Conservation (phyloP, 2,113 vertebrate species). For the Bungarus multicinctus region DNA sequence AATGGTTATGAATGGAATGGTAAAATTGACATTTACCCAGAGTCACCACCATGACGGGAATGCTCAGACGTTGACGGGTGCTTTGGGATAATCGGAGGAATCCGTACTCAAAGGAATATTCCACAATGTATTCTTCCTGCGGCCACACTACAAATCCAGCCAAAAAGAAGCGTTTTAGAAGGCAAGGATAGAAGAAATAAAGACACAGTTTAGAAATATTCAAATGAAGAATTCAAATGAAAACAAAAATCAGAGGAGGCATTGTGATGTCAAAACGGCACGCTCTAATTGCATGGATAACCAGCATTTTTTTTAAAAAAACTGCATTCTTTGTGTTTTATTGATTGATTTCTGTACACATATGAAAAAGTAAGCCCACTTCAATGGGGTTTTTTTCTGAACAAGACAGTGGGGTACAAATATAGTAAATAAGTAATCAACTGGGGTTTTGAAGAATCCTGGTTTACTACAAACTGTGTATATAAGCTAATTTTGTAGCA, state of each 20-base stretch:
- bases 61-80: conserved; percentile 91
- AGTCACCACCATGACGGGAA: conserved; percentile 97
- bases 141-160: conserved; percentile 81
- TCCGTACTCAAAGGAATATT: conserved; percentile 94
- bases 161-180: background rate
- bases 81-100: conserved; percentile 94
- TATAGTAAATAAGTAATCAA: background rate
- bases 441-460: background rate
- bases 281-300: background rate
- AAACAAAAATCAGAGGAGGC: background rate
- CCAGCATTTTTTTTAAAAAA: background rate
- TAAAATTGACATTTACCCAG: conserved; percentile 74
- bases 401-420: background rate
- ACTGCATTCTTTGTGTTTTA: background rate
- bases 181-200: background rate
- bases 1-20: background rate
- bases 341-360: background rate
- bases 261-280: background rate
- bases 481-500: background rate
- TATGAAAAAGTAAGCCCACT: background rate
- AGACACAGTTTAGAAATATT: background rate
- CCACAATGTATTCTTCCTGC: conserved; percentile 96
- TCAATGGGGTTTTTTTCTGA: background rate
- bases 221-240: background rate
- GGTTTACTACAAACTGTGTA: background rate